Conservation (phyloP, 1,140 invertebrate genomes). For the Conus ventricosus region DNA sequence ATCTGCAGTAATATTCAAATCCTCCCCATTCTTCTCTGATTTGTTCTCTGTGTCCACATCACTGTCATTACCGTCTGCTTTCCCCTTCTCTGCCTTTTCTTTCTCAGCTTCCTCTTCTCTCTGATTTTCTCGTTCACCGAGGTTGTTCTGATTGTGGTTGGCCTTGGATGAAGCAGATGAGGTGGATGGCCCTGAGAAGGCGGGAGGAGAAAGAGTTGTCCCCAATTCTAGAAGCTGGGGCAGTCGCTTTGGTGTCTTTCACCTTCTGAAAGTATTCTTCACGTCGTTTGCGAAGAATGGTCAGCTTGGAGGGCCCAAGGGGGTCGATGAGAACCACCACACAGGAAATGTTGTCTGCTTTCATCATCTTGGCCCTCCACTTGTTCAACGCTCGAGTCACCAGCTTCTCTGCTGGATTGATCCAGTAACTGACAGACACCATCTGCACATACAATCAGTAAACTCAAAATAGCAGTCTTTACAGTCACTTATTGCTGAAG, state of each 20-base stretch:
- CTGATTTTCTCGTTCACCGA: not conserved
- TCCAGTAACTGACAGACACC: slow-evolving; percentile 67
- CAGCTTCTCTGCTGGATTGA: slow-evolving; percentile 91
- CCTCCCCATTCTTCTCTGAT: not conserved
- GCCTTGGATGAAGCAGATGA: not conserved
- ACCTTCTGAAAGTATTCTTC: slow-evolving; percentile 42
- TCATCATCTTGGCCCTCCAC: slow-evolving; percentile 83
- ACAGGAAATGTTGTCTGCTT: slow-evolving; percentile 96
- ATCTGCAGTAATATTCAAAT: not conserved
- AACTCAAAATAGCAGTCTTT: too few relatives aligned
- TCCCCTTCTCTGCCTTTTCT: not conserved
- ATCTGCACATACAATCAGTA: slow-evolving; percentile 44
- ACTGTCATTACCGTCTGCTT: not conserved
- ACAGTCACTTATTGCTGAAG: too few relatives aligned
- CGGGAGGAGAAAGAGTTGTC: not conserved
- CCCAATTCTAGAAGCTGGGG: not conserved
- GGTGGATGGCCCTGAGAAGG: not conserved
- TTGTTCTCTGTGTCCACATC: not conserved
- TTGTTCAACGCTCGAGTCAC: slow-evolving; percentile 89
- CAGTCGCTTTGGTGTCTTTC: not conserved
- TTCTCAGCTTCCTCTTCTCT: not conserved
- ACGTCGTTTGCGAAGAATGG: slow-evolving; percentile 62
- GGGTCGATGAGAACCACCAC: slow-evolving; percentile 95
- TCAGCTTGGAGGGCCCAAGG: slow-evolving; percentile 79
- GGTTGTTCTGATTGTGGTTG: slow-evolving; percentile 25